Conservation (phyloP, 2,888 invertebrate genomes). For the Drosophila glabriapex region DNA sequence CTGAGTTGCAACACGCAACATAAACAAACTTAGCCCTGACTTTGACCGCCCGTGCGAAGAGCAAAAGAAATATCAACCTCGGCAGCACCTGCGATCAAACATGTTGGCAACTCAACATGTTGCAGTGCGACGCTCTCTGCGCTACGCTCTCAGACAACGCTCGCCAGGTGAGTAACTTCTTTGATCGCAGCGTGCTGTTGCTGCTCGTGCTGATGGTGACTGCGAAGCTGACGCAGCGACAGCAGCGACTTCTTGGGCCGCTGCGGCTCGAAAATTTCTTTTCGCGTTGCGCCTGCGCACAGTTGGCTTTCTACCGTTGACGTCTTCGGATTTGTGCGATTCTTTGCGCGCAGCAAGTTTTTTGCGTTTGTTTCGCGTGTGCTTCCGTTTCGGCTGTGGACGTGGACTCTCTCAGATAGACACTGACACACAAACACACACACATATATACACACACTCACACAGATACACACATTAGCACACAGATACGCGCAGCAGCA, state of each 20-base stretch:
- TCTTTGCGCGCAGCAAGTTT: constrained; percentile 61
- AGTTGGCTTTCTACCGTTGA: constrained; percentile 86
- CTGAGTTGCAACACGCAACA: constrained; percentile 30
- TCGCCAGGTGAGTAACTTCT: constrained; percentile 58
- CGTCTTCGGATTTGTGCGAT: constrained; percentile 85
- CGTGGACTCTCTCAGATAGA: constrained; percentile 69
- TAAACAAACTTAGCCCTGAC: constrained; percentile 82
- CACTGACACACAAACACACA: constrained; percentile 23
- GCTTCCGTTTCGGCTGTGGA: constrained; percentile 63
- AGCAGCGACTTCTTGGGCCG: constrained; percentile 55
- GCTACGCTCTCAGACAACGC: constrained; percentile 10
- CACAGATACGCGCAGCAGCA: constrained; percentile 24
- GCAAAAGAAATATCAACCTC: constrained; percentile 60
- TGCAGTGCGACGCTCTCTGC: constrained; percentile 21
- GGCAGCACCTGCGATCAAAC: constrained; percentile 59
- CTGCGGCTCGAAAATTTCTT: constrained; percentile 83
- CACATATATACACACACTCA: constrained; percentile 7
- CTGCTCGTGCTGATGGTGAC: constrained; percentile 17
- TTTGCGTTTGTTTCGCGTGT: constrained; percentile 66
- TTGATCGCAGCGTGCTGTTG: constrained; percentile 44
- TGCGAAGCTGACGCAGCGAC: constrained; percentile 16
- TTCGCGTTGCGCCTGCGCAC: constrained; percentile 85
- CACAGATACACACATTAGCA: constrained; percentile 19
- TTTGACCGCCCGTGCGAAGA: constrained; percentile 74
- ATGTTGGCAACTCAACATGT: constrained; percentile 65